Percentiles rank a stretch among this genome's conserved stretches.
Conservation (phyloP, 1,140 invertebrate species). For the Neodiprion virginianus region DNA sequence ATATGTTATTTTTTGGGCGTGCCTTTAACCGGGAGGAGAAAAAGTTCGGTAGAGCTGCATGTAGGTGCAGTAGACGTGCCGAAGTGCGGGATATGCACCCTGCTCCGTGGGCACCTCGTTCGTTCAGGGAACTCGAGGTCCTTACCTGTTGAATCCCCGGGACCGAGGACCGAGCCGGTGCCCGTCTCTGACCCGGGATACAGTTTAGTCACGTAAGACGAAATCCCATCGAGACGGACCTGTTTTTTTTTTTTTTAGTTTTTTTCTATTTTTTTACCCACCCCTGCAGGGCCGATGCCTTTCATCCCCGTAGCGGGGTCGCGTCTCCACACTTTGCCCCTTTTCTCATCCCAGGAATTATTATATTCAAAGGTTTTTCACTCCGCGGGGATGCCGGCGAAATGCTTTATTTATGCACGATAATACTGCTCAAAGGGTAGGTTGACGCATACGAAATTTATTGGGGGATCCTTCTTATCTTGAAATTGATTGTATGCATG, state of each 20-base stretch:
- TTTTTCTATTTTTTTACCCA: not conserved
- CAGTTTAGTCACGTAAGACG: not conserved
- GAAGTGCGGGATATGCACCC: slow-evolving; percentile 1
- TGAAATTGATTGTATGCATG: no score
- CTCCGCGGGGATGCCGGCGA: no score
- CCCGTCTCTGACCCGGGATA: not conserved
- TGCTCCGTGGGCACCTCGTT: not conserved
- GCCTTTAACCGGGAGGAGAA: not conserved
- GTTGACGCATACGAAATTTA: no score
- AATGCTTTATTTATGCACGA: no score
- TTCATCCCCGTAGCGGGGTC: no score
- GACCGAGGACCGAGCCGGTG: not conserved
- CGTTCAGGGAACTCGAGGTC: not conserved
- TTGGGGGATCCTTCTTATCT: no score
- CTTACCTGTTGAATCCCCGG: not conserved
- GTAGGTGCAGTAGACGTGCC: not conserved
- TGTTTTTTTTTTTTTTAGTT: not conserved
- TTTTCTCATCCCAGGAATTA: no score
- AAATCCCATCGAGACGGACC: not conserved
- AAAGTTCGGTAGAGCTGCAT: not conserved
- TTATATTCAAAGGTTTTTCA: no score
- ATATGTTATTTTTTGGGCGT: slow-evolving; percentile 7
- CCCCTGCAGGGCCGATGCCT: not conserved
- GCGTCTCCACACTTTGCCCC: no score
- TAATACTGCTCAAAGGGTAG: no score